A percentile compares a stretch with the other conserved stretches of the same genome.
Evolutionary conservation across 2,113 vertebrate genomes (phyloP).

Genomic region (Chloebia gouldiae): DNA sequence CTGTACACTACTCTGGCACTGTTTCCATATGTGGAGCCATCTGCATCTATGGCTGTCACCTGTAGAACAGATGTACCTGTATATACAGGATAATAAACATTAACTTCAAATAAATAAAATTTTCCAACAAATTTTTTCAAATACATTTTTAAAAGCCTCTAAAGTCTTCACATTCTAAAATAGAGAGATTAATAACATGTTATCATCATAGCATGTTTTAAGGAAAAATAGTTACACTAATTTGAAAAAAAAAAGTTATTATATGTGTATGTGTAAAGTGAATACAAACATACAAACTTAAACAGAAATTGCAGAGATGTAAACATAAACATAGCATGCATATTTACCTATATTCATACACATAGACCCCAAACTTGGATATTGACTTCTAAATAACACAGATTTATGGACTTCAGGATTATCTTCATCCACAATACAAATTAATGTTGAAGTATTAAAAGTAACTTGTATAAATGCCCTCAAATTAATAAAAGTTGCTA

Average conservation of each 20-base stretch:
- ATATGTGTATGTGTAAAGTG: neutral
- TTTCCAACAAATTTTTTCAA: neutral
- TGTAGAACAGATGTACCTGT: slow-evolving; percentile 94
- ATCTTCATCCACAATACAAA: neutral
- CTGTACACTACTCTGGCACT: slow-evolving; percentile 95
- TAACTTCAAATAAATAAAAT: neutral
- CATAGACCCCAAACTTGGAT: neutral
- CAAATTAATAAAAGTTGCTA: neutral
- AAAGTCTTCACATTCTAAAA: neutral
- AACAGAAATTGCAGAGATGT: neutral
- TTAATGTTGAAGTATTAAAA: neutral
- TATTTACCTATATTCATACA: neutral
- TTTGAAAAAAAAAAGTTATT: neutral
- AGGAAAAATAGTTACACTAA: neutral
- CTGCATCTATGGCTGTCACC: slow-evolving; percentile 92
- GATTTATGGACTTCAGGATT: neutral
- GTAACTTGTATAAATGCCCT: neutral
- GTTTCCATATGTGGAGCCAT: slow-evolving; percentile 96
- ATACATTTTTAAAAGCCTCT: neutral
- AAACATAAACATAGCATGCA: neutral
- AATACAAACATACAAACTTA: neutral
- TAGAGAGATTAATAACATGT: neutral
- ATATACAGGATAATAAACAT: slow-evolving; percentile 46
- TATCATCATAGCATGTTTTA: neutral
- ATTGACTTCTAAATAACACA: neutral